Conservation (phyloP, 2,113 vertebrate genomes). For the Orcinus orca region DNA sequence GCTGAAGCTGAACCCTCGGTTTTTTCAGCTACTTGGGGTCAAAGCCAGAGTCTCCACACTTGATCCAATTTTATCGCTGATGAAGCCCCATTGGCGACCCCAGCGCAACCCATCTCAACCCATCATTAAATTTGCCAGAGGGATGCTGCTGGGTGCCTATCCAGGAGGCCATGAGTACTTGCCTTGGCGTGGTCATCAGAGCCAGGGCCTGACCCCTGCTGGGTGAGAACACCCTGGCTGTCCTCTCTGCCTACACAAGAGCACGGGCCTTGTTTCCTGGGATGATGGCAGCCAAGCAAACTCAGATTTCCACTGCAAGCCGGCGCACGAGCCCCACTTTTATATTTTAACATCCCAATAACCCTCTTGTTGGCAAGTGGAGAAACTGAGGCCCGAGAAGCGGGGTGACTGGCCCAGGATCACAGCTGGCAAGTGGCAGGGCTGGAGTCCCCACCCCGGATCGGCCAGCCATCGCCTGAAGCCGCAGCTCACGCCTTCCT, state of each 20-base stretch:
- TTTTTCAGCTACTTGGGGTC: not conserved
- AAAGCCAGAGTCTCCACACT: not conserved
- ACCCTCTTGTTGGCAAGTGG: not conserved
- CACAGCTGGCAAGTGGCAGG: not conserved
- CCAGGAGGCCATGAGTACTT: fast-evolving
- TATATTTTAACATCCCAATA: not conserved
- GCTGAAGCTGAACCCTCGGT: conserved; percentile 34
- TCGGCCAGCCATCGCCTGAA: not conserved
- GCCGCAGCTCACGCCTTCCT: not conserved
- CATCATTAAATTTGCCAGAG: not conserved
- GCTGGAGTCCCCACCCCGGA: not conserved
- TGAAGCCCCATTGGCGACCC: not conserved
- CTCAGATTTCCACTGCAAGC: not conserved
- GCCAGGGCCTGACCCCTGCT: not conserved
- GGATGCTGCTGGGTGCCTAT: not conserved
- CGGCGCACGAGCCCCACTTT: fast-evolving
- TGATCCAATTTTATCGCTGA: not conserved
- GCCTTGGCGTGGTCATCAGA: not conserved
- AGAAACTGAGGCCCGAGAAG: not conserved
- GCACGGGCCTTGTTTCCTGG: fast-evolving
- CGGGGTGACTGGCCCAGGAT: not conserved
- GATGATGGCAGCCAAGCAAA: not conserved
- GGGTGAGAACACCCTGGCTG: not conserved
- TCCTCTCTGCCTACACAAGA: not conserved
- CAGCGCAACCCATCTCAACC: not conserved